Conservation (phyloP, 1,140 invertebrate species). For the Andrena cerasifolii region DNA sequence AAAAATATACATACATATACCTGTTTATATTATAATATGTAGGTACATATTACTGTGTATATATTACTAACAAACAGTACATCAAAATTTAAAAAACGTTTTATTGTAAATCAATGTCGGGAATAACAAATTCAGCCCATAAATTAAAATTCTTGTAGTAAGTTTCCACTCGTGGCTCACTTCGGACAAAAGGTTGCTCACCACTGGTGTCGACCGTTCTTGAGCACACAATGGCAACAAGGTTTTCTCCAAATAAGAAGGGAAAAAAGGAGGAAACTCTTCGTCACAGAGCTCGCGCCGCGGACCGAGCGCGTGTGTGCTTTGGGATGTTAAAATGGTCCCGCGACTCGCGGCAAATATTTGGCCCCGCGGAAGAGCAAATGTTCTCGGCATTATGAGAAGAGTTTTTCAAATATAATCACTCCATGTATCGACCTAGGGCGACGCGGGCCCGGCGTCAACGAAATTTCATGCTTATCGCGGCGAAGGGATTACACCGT, state of each 20-base stretch:
- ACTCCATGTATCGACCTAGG: conserved; percentile 55
- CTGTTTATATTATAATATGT: too few relatives aligned
- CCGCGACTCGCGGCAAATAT: conserved; percentile 62
- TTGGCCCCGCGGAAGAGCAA: conserved; percentile 57
- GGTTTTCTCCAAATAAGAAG: conserved; percentile 61
- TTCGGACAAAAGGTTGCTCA: too few relatives aligned
- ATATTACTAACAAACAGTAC: too few relatives aligned
- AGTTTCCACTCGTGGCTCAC: too few relatives aligned
- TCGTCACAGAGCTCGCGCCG: conserved; percentile 36
- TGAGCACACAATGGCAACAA: conserved; percentile 66
- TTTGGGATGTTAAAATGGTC: conserved; percentile 68
- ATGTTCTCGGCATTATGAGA: conserved; percentile 61
- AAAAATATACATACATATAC: too few relatives aligned
- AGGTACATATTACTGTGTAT: too few relatives aligned
- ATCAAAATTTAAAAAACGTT: too few relatives aligned
- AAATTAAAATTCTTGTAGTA: too few relatives aligned
- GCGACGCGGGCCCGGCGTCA: background rate
- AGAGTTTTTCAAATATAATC: conserved; percentile 66
- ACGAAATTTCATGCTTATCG: conserved; percentile 25
- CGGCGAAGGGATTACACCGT: background rate
- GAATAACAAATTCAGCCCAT: too few relatives aligned
- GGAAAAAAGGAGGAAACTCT: background rate
- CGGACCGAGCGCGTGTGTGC: conserved; percentile 45
- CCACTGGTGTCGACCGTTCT: conserved; percentile 53
- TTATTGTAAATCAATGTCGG: too few relatives aligned